Evolutionary conservation across 2,797 vertebrate genomes (phyloP).

Genomic region (Ctenosaura bakeri): DNA sequence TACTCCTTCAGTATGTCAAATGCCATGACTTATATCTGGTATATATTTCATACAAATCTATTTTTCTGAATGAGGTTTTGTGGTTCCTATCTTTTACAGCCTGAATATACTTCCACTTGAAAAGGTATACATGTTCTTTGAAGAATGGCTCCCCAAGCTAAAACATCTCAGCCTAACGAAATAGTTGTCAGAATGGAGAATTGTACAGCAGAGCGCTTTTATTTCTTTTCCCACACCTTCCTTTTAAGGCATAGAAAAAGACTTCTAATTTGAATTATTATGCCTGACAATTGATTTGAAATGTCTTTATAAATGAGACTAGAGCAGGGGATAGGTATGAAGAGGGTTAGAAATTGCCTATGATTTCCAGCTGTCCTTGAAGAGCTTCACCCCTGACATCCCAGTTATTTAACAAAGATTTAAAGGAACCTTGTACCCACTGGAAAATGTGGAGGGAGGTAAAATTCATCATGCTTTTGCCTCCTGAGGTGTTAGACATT

Average conservation of each 20-base stretch:
- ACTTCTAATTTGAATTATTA: not conserved
- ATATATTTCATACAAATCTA: not conserved
- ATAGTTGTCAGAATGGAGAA: not conserved
- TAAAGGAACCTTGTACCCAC: no score
- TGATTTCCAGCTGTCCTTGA: no score
- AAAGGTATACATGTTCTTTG: not conserved
- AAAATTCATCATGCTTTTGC: no score
- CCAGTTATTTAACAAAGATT: no score
- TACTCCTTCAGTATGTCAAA: no score
- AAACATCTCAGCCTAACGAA: not conserved
- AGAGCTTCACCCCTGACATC: no score
- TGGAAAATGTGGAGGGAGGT: no score
- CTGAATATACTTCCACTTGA: not conserved
- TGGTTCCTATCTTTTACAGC: not conserved
- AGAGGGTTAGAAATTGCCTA: no score
- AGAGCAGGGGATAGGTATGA: not conserved
- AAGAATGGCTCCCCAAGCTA: not conserved
- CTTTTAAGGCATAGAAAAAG: not conserved
- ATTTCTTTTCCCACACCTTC: not conserved
- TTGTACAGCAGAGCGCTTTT: not conserved
- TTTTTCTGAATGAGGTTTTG: not conserved
- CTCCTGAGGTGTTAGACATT: no score
- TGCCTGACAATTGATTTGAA: not conserved
- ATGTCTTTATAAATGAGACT: not conserved
- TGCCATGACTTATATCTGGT: not conserved